Conservation (phyloP, 2,113 vertebrate species). For the Tyrannus savana region DNA sequence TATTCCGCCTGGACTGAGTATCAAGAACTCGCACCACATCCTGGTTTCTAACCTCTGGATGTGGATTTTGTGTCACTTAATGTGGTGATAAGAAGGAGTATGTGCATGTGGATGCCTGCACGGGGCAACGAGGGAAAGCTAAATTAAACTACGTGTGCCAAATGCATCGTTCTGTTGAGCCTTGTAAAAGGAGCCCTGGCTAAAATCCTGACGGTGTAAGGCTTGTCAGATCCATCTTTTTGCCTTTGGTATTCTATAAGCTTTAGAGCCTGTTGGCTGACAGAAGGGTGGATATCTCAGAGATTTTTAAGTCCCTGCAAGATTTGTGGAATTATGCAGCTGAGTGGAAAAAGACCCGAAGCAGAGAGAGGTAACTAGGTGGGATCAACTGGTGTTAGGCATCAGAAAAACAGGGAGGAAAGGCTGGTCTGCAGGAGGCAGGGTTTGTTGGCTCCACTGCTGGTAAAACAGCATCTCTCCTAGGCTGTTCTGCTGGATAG, state of each 20-base stretch:
- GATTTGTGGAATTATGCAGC: conserved; percentile 13
- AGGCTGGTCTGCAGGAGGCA: not conserved
- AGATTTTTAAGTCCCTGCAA: not conserved
- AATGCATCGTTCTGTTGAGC: not conserved
- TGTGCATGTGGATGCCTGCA: fast-evolving
- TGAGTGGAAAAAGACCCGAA: not conserved
- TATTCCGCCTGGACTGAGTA: not conserved
- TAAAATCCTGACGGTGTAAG: not conserved
- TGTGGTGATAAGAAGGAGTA: not conserved
- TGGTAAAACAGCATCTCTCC: not conserved
- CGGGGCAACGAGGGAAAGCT: not conserved
- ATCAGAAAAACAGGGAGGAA: not conserved
- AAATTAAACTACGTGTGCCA: not conserved
- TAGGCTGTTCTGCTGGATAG: not conserved
- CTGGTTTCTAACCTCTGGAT: not conserved
- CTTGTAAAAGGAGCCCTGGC: not conserved
- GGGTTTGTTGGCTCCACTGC: not conserved
- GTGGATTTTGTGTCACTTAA: not conserved
- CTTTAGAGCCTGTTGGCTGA: not conserved
- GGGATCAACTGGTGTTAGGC: not conserved
- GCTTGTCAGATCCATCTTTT: not conserved
- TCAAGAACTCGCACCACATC: not conserved
- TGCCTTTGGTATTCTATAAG: conserved; percentile 32
- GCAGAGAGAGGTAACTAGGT: not conserved
- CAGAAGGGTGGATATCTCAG: not conserved